Evolutionary conservation across 2,888 invertebrate genomes (phyloP), one percentile per base, ranked within the genome.

Genomic region (Oxycera nigricornis): DNA sequence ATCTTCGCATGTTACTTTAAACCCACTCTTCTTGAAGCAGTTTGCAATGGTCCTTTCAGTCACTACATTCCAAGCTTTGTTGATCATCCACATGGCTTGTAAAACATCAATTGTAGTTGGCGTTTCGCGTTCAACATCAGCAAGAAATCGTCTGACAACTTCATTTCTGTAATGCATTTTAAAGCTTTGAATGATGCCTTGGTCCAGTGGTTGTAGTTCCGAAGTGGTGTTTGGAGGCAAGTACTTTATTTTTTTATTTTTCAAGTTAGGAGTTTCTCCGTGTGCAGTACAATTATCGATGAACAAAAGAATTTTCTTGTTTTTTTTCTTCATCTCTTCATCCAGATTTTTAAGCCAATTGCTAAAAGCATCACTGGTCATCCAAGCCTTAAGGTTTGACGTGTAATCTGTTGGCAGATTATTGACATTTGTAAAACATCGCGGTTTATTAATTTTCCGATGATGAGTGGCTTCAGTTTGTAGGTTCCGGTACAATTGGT

Each of bases 371-470:
- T 46, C 46, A 46, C 6, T 46, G 46, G 46, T 46, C 46, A 46
- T 46, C 3, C 46, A 46, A 46, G 14, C 46, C 46, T 46, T 46
- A 46, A n/a, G 46, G 46, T 46, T 50, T 50, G 50, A 50, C 50
- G n/a, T 50, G 17, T 50, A n/a, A 4, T n/a, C 17, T n/a, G n/a
- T n/a, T n/a, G n/a, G n/a, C n/a, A n/a, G n/a, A n/a, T 50, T 50
- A 50, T 50, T 50, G 9, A 50, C 50, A 50, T 50, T 50, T 50
- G 9, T 50, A 17, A 50, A 50, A 50, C 50, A 35, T 35, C 35
- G 35, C 11, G 35, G 35, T 35, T 35, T 35, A n/a, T n/a, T n/a
- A n/a, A n/a, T n/a, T 81, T 81, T 65, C 80, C 81, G 35, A 55
- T 55, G 55, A 55, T 55, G 22, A 55, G 55, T 55, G 24, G 55